These are phyloP conservation scores for Eustalomyia histrio DNA, from an alignment of 2,888 invertebrate species.

Conservation along the genomic window DNA sequence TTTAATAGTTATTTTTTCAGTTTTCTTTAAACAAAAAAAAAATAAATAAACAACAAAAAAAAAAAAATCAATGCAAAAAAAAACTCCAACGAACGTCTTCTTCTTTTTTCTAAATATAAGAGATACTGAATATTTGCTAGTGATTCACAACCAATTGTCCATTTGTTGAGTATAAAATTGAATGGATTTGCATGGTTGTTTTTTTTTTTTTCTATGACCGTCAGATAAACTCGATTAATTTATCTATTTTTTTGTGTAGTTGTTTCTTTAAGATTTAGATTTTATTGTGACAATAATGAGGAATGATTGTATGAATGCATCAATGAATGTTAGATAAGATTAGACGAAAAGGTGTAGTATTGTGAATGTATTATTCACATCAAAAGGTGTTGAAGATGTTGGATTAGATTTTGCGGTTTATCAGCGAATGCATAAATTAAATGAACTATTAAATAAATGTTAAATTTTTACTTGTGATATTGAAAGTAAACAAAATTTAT, in stretches of 20 bases:
- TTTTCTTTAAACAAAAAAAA: conserved; percentile 11
- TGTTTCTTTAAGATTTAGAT: conserved; percentile 26
- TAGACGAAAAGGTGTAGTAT: conserved; percentile 5
- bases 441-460: background rate
- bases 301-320: conserved; percentile 11
- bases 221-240: conserved; percentile 41
- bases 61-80: conserved; percentile 7
- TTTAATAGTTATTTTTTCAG: conserved; percentile 42
- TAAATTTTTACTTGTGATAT: background rate
- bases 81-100: background rate
- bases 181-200: conserved; percentile 5
- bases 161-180: background rate
- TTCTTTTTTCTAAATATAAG: too few species aligned
- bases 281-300: conserved; percentile 38
- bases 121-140: too few species aligned
- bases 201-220: background rate
- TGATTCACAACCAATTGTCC: background rate
- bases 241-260: conserved; percentile 32
- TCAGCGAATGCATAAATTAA: conserved; percentile 38
- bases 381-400: conserved; percentile 48
- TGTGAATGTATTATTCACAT: conserved; percentile 10
- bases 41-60: background rate
- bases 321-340: conserved; percentile 1
- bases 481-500: background rate
- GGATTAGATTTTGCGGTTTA: conserved; percentile 24